A percentile compares a stretch with the other conserved stretches of the same genome.
Evolutionary conservation across 2,797 vertebrate species (phyloP).

Genomic region (Bryconaethiops microstoma): DNA sequence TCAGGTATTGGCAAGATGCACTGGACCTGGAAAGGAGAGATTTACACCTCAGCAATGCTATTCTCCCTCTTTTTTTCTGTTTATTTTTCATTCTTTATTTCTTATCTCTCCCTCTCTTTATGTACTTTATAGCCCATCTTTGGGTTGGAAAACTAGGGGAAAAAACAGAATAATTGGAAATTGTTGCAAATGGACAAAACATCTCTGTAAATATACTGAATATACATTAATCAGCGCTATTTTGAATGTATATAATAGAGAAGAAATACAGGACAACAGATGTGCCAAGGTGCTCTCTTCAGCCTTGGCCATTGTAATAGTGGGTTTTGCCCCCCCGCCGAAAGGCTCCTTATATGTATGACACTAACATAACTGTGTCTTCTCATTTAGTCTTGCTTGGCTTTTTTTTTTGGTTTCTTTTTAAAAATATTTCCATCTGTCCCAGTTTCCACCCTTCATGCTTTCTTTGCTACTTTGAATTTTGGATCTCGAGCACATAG

Average conservation of each 20-base stretch:
- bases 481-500: conserved; percentile 16
- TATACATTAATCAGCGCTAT: conserved; percentile 50
- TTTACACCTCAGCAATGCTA: conserved; percentile 72
- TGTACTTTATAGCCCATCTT: conserved; percentile 58
- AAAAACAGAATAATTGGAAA: conserved; percentile 64
- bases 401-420: conserved; percentile 38
- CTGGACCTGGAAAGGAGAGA: conserved; percentile 73
- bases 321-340: neutral
- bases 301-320: conserved; percentile 23
- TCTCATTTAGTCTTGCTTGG: conserved; percentile 20
- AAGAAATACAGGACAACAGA: conserved; percentile 23
- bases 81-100: conserved; percentile 63
- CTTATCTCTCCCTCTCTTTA: conserved; percentile 55
- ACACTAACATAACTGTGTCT: conserved; percentile 47
- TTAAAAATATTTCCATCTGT: conserved; percentile 51
- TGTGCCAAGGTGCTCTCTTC: neutral
- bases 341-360: conserved; percentile 21
- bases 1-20: conserved; percentile 76
- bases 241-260: conserved; percentile 55
- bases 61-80: conserved; percentile 59
- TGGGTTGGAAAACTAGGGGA: conserved; percentile 57
- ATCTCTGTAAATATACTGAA: conserved; percentile 49
- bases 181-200: conserved; percentile 39
- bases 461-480: conserved; percentile 28
- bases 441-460: conserved; percentile 58